phyloP scores from a whole-genome alignment of 2,888 invertebrate genomes.

The Bellardia bayeri region DNA sequence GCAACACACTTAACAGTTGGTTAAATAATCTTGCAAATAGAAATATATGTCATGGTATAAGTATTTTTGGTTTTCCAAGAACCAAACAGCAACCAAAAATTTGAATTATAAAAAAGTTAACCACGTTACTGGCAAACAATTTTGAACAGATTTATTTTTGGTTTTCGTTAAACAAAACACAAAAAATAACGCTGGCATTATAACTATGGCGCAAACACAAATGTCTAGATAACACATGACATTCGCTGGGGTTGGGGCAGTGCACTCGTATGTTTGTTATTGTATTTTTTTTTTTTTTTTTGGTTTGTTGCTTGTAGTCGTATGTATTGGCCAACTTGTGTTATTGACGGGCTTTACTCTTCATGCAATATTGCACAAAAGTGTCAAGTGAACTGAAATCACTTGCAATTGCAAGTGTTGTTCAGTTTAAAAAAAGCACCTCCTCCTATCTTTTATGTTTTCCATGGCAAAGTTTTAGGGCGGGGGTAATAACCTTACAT shows the following conservation, averaged over 20 bases:
- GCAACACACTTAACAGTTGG: constrained; percentile 11
- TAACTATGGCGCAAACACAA: constrained; percentile 40
- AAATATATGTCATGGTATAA: neutral
- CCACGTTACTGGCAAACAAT: constrained; percentile 37
- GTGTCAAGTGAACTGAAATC: constrained; percentile 70
- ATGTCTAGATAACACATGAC: constrained; percentile 57
- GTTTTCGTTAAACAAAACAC: constrained; percentile 36
- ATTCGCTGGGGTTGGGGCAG: neutral
- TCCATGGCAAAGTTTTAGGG: neutral
- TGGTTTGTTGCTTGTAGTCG: constrained; percentile 17
- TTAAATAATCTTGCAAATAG: constrained; percentile 10
- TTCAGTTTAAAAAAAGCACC: constrained; percentile 7
- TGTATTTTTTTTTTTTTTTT: neutral
- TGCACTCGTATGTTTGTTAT: neutral
- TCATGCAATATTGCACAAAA: constrained; percentile 71
- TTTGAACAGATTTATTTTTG: constrained; percentile 8
- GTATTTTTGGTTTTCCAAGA: constrained; percentile 11
- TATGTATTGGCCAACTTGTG: constrained; percentile 56
- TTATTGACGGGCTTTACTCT: constrained; percentile 60
- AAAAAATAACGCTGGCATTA: constrained; percentile 18
- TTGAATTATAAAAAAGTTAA: constrained; percentile 31
- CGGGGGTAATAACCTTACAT: neutral
- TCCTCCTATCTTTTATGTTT: neutral
- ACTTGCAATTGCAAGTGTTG: constrained; percentile 66
- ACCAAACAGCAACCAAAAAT: neutral